Conservation (phyloP, 2,888 invertebrate genomes). For the Scaeva pyrastri region DNA sequence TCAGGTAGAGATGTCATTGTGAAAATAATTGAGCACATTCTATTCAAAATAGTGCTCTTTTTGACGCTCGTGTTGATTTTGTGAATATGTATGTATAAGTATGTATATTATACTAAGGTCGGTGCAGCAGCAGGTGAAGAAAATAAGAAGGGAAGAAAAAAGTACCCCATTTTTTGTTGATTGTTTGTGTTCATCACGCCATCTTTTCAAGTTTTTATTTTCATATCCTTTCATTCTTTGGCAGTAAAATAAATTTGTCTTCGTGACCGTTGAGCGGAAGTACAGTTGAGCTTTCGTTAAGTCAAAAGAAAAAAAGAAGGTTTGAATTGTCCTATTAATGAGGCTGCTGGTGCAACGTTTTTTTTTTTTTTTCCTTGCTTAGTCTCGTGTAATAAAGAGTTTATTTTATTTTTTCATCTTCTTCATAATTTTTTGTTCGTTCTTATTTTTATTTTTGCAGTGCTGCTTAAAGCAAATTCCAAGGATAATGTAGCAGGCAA, state of each 20-base stretch:
- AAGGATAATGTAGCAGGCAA: conserved; percentile 55
- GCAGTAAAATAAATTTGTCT: conserved; percentile 45
- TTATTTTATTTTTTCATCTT: conserved; percentile 50
- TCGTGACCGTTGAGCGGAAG: conserved; percentile 46
- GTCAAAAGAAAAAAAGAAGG: conserved; percentile 34
- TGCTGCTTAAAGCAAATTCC: conserved; percentile 15
- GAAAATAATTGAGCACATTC: conserved; percentile 43
- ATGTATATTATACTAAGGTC: conserved; percentile 10
- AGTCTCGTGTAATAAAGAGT: conserved; percentile 65
- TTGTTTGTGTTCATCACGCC: conserved; percentile 46
- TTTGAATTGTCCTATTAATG: conserved; percentile 71
- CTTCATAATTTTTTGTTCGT: conserved; percentile 6
- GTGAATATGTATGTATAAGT: too few relatives aligned
- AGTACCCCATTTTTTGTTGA: conserved; percentile 17
- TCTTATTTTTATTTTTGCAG: too few relatives aligned
- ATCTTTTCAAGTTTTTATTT: conserved; percentile 56
- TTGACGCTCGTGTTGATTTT: conserved; percentile 54
- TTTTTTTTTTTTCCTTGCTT: conserved; percentile 28
- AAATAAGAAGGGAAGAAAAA: neutral
- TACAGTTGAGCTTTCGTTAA: conserved; percentile 39
- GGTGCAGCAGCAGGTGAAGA: conserved; percentile 38
- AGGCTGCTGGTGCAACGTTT: conserved; percentile 55
- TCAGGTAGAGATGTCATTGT: conserved; percentile 24
- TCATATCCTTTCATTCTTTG: conserved; percentile 53
- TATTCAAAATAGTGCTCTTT: conserved; percentile 47